Percentiles rank a stretch among this genome's conserved stretches.
phyloP scores from a whole-genome alignment of 2,888 invertebrate genomes.

The Brachylomia viminalis region DNA sequence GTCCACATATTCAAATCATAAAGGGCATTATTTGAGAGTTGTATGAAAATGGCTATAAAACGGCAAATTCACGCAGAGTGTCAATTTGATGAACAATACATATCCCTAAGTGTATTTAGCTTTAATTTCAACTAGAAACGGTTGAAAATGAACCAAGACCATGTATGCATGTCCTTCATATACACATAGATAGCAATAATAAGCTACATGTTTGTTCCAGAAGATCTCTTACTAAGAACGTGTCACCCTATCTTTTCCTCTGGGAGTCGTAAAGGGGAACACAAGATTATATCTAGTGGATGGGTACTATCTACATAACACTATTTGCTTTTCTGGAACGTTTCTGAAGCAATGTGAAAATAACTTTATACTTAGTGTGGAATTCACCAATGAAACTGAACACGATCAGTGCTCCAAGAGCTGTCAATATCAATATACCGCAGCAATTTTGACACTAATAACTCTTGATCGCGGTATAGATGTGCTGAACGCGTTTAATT shows the following conservation, averaged over 20 bases:
- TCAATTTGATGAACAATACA: not conserved
- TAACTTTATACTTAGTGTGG: not conserved
- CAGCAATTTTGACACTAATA: too few species aligned
- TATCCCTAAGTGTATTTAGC: not conserved
- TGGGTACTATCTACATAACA: conserved; percentile 36
- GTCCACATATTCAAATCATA: not conserved
- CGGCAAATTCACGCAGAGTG: not conserved
- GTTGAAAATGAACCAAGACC: not conserved
- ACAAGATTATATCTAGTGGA: conserved; percentile 48
- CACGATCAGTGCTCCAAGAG: too few species aligned
- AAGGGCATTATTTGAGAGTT: not conserved
- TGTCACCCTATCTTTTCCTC: conserved; percentile 53
- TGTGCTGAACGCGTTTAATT: too few species aligned
- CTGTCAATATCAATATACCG: too few species aligned
- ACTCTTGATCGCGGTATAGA: too few species aligned
- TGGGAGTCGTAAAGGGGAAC: conserved; percentile 42
- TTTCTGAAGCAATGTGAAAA: not conserved
- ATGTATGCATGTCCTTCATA: not conserved
- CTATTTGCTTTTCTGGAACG: conserved; percentile 17
- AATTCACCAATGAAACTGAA: too few species aligned
- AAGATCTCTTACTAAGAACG: conserved; percentile 18
- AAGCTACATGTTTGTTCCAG: conserved; percentile 5
- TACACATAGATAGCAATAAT: conserved; percentile 24
- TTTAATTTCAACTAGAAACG: not conserved
- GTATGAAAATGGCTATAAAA: not conserved